Conservation (phyloP, 2,797 vertebrate genomes). For the Otolemur crassicaudatus region DNA sequence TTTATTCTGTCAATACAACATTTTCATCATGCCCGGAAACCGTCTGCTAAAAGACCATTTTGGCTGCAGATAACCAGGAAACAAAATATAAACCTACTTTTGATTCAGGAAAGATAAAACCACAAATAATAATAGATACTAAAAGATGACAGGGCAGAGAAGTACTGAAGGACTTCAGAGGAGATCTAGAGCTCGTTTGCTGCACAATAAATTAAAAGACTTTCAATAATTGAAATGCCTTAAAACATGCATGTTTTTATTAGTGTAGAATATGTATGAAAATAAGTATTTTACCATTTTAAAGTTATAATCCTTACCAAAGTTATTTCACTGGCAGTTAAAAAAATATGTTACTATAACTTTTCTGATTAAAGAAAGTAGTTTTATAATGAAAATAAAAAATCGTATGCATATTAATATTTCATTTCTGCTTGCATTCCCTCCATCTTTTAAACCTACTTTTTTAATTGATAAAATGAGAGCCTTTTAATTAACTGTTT, state of each 20-base stretch:
- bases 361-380: neutral
- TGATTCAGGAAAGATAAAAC: slow-evolving; percentile 26
- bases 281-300: neutral
- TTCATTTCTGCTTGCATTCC: neutral
- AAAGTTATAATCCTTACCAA: neutral
- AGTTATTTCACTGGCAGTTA: neutral
- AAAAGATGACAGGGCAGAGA: neutral
- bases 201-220: neutral
- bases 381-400: slow-evolving; percentile 52
- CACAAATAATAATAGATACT: neutral
- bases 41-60: neutral
- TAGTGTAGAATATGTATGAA: neutral
- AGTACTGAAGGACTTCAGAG: neutral
- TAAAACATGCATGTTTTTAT: neutral
- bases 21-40: neutral
- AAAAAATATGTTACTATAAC: neutral
- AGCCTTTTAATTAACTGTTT: slow-evolving; percentile 26
- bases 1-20: neutral
- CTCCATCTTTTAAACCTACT: neutral
- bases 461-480: slow-evolving; percentile 17
- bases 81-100: neutral
- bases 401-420: neutral
- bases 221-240: neutral
- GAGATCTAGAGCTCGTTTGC: neutral
- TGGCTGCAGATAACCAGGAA: slow-evolving; percentile 13